Percentiles rank a stretch among this genome's conserved stretches.
Conservation (phyloP, 2,888 invertebrate genomes). For the Caenorhabditis becei region DNA sequence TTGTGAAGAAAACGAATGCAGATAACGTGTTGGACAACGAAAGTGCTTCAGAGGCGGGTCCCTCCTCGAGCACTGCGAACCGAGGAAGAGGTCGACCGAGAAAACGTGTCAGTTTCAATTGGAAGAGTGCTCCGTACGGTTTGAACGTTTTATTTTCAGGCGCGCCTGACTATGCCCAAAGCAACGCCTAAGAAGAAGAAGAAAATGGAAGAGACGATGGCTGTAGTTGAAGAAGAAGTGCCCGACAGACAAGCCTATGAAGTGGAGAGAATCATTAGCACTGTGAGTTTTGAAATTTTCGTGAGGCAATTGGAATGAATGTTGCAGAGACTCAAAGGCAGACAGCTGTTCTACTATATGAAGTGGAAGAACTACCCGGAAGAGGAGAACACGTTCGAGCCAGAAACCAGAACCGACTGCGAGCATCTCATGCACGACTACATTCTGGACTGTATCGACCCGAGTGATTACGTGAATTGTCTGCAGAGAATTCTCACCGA, state of each 20-base stretch:
- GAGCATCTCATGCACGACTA: slow-evolving; percentile 1
- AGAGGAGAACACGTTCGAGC: background rate
- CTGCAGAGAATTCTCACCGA: background rate
- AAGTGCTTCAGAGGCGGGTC: too few relatives aligned
- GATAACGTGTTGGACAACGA: too few relatives aligned
- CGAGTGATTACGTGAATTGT: background rate
- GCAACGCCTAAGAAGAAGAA: background rate
- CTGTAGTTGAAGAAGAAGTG: background rate
- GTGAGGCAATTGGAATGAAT: background rate
- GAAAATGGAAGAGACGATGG: background rate
- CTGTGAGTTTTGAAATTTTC: background rate
- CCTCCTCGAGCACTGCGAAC: too few relatives aligned
- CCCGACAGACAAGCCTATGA: background rate
- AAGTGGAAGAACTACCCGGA: slow-evolving; percentile 6
- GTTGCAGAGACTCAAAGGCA: slow-evolving; percentile 1
- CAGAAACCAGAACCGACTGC: slow-evolving; percentile 3
- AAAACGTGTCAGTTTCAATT: background rate
- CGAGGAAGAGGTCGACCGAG: background rate
- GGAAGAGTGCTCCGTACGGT: too few relatives aligned
- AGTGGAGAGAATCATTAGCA: background rate
- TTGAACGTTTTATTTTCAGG: background rate
- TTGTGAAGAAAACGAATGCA: too few relatives aligned
- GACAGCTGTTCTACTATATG: background rate
- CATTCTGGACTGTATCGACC: background rate
- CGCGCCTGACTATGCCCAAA: background rate